Percentiles rank a stretch among this genome's conserved stretches.
These are phyloP conservation scores for Megaceryle alcyon DNA, from an alignment of 2,797 vertebrate species.

Conservation along the genomic window DNA sequence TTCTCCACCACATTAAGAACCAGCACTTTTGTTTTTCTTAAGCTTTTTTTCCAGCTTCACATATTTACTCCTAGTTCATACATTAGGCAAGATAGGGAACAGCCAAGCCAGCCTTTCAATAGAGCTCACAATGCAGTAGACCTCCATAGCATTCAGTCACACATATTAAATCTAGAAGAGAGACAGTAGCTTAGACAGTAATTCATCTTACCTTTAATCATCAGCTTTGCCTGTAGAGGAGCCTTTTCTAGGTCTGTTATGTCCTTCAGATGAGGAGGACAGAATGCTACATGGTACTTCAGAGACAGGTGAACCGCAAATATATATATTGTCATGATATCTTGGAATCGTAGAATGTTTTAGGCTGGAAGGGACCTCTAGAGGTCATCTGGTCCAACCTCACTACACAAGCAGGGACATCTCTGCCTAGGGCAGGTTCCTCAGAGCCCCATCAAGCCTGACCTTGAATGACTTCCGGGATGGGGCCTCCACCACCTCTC, in stretches of 20 bases:
- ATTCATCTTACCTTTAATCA: neutral
- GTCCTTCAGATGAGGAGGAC: neutral
- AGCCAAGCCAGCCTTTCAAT: neutral
- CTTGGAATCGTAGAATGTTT: neutral
- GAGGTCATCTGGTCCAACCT: too few species aligned
- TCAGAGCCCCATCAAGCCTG: too few species aligned
- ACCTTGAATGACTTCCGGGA: too few species aligned
- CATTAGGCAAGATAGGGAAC: neutral
- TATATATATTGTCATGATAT: accelerated
- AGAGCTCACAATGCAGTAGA: neutral
- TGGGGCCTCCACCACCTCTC: too few species aligned
- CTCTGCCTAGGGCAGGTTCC: too few species aligned
- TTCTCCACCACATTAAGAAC: neutral
- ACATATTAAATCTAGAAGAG: neutral
- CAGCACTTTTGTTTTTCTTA: neutral
- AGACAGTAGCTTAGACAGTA: neutral
- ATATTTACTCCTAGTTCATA: neutral
- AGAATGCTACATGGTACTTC: neutral
- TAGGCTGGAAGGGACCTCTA: too few species aligned
- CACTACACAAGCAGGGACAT: too few species aligned
- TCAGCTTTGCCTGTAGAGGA: neutral
- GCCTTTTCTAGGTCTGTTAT: neutral
- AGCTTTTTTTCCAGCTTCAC: neutral
- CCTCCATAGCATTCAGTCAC: accelerated
- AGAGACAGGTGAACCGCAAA: neutral